Conservation (phyloP, 1,140 invertebrate species). For the Littorina saxatilis region DNA sequence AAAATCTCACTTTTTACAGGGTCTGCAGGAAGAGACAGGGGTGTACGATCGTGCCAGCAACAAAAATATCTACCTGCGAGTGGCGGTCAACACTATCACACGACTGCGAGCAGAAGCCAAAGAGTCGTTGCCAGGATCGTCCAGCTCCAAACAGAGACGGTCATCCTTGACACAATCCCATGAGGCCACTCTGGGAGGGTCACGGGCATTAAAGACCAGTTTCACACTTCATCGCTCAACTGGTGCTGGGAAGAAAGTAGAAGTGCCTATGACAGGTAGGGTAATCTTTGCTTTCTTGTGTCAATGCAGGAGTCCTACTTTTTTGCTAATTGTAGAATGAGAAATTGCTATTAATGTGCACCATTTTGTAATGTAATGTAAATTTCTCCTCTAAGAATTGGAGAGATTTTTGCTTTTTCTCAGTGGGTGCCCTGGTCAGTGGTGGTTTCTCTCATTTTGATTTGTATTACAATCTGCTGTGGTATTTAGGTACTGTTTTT, state of each 20-base stretch:
- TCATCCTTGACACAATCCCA: constrained; percentile 77
- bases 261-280: constrained; percentile 19
- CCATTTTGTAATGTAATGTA: too few species aligned
- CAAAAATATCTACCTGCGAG: constrained; percentile 89
- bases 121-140: constrained; percentile 41
- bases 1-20: constrained; percentile 55
- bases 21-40: constrained; percentile 82
- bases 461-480: too few species aligned
- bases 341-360: too few species aligned
- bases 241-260: not conserved
- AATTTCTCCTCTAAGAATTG: too few species aligned
- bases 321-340: too few species aligned
- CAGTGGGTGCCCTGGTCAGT: too few species aligned
- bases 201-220: constrained; percentile 79
- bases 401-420: too few species aligned
- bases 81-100: constrained; percentile 87
- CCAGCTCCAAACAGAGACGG: constrained; percentile 2
- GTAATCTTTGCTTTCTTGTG: too few species aligned
- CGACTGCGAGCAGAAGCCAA: constrained; percentile 75
- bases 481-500: too few species aligned
- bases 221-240: constrained; percentile 78
- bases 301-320: too few species aligned
- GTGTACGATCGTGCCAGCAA: constrained; percentile 88
- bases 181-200: constrained; percentile 82
- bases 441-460: too few species aligned